Conservation (phyloP, 1,140 invertebrate species). For the Scaptomyza graminum region DNA sequence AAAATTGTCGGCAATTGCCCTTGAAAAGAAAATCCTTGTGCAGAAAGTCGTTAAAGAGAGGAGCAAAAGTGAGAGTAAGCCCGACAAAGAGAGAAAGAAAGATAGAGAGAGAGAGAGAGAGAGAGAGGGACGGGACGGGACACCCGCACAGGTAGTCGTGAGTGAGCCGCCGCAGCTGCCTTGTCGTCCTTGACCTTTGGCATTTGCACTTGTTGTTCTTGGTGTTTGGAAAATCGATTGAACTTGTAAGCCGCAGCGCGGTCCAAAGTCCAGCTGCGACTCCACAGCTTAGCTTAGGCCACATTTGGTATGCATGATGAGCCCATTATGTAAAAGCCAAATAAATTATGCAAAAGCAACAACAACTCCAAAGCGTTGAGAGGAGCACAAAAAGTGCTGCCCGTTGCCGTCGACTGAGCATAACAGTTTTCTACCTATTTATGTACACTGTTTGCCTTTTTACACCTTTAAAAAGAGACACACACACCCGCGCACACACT, state of each 20-base stretch:
- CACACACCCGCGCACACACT: slow-evolving; percentile 28
- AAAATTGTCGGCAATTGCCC: slow-evolving; percentile 45
- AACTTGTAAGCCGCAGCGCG: slow-evolving; percentile 3
- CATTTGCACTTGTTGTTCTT: slow-evolving; percentile 64
- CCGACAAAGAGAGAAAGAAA: not conserved
- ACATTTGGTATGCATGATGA: slow-evolving; percentile 65
- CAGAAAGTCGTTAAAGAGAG: slow-evolving; percentile 14
- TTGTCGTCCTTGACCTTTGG: slow-evolving; percentile 71
- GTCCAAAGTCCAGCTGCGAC: slow-evolving; percentile 36
- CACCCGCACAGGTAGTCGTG: slow-evolving; percentile 59
- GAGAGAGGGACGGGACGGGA: no score
- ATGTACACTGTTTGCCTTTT: slow-evolving; percentile 58
- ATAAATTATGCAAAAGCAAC: slow-evolving; percentile 65
- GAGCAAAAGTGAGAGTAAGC: slow-evolving; percentile 8
- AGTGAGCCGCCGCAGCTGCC: slow-evolving; percentile 12
- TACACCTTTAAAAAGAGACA: slow-evolving; percentile 71
- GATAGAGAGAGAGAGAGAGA: slow-evolving; percentile 36
- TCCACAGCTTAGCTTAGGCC: slow-evolving; percentile 25
- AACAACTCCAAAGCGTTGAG: slow-evolving; percentile 6
- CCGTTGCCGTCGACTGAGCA: slow-evolving; percentile 73
- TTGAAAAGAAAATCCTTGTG: slow-evolving; percentile 72
- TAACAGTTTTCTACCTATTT: slow-evolving; percentile 74
- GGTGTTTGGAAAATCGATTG: slow-evolving; percentile 61
- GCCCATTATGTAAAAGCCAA: slow-evolving; percentile 64
- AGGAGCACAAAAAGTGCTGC: slow-evolving; percentile 28